Evolutionary conservation across 2,797 vertebrate species (phyloP).

Genomic region (Schizopygopsis malacanthus): DNA sequence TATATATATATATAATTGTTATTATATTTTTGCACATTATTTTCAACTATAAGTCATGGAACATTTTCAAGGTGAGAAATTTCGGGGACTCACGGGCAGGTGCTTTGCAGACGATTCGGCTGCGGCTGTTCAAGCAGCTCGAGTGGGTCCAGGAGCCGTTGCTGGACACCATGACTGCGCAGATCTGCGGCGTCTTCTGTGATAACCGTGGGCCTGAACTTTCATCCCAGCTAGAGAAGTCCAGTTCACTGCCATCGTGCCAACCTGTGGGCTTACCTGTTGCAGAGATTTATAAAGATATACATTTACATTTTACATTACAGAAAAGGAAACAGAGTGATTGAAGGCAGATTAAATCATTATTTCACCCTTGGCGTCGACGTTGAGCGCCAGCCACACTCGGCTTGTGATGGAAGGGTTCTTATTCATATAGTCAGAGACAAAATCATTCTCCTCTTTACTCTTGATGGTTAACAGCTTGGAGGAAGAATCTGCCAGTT

Average conservation of each 20-base stretch:
- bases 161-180: conserved; percentile 82
- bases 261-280: conserved; percentile 70
- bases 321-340: neutral
- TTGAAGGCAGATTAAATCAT: neutral
- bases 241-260: conserved; percentile 84
- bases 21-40: neutral
- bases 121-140: conserved; percentile 77
- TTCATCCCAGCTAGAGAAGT: conserved; percentile 84
- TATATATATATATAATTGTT: too few species aligned
- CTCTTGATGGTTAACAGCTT: conserved; percentile 84
- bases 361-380: conserved; percentile 74
- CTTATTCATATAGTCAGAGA: conserved; percentile 81
- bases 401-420: conserved; percentile 86
- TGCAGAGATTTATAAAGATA: neutral
- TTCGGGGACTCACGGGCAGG: conserved; percentile 77
- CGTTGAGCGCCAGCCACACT: conserved; percentile 86
- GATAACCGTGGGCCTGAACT: conserved; percentile 7
- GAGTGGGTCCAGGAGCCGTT: conserved; percentile 84
- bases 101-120: conserved; percentile 89
- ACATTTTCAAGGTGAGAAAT: neutral
- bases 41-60: neutral
- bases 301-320: neutral
- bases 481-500: conserved; percentile 79
- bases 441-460: conserved; percentile 90
- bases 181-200: conserved; percentile 60